Conservation (phyloP, 2,888 invertebrate species). For the Bruchidius siliquastri region DNA sequence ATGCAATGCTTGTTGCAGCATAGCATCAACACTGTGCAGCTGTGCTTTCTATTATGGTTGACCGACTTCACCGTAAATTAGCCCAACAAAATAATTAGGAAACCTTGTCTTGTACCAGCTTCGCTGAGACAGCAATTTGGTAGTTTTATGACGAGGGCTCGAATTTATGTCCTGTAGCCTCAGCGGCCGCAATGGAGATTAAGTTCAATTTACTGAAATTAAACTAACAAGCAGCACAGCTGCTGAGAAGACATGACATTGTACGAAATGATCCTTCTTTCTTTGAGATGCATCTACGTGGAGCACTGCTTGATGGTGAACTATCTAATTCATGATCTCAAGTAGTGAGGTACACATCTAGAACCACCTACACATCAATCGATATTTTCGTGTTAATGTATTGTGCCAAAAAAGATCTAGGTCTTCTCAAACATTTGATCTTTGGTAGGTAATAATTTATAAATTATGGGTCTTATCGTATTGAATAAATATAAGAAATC, state of each 20-base stretch:
- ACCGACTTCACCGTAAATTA: not conserved
- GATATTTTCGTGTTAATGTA: too few relatives aligned
- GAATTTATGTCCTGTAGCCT: not conserved
- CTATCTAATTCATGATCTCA: too few relatives aligned
- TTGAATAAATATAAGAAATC: too few relatives aligned
- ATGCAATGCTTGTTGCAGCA: not conserved
- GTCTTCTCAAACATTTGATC: too few relatives aligned
- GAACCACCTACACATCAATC: too few relatives aligned
- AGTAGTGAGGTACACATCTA: too few relatives aligned
- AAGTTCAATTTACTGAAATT: not conserved
- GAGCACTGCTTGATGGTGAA: too few relatives aligned
- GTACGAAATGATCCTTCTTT: too few relatives aligned
- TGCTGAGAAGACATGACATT: not conserved
- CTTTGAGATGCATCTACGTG: too few relatives aligned
- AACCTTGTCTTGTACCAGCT: not conserved
- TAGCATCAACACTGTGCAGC: not conserved
- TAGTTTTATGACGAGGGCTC: not conserved
- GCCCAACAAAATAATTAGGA: not conserved
- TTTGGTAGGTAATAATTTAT: too few relatives aligned
- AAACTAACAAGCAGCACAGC: not conserved
- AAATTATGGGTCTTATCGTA: too few relatives aligned
- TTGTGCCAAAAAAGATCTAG: too few relatives aligned
- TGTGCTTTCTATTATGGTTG: not conserved
- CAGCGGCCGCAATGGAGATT: not conserved
- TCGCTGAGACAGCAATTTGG: not conserved